phyloP scores from a whole-genome alignment of 2,797 vertebrate genomes.

The Cephalopachus bancanus region DNA sequence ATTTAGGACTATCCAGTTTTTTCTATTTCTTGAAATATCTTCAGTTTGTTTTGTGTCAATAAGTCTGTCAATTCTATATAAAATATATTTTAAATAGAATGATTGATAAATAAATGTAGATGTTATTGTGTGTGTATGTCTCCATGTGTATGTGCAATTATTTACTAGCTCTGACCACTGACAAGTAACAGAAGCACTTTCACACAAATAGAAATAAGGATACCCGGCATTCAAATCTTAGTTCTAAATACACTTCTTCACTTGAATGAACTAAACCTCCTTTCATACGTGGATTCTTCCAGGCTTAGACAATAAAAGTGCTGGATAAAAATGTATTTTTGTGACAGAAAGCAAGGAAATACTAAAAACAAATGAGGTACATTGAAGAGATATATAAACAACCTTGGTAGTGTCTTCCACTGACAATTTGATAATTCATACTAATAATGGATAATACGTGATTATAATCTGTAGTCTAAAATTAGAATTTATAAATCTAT shows the following conservation, averaged over 20 bases:
- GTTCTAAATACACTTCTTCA: background rate
- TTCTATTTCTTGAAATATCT: background rate
- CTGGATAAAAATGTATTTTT: background rate
- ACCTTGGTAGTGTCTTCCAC: background rate
- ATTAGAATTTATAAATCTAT: background rate
- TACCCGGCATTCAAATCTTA: background rate
- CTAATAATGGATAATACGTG: background rate
- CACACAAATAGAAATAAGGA: background rate
- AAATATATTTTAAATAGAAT: slow-evolving; percentile 31
- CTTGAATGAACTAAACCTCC: background rate
- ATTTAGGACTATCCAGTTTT: background rate
- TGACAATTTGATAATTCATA: background rate
- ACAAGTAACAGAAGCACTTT: background rate
- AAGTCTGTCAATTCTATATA: background rate
- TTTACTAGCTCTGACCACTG: background rate
- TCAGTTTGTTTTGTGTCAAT: background rate
- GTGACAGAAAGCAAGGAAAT: background rate
- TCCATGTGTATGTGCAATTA: background rate
- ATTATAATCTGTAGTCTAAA: background rate
- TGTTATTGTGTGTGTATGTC: background rate
- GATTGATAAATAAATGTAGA: background rate
- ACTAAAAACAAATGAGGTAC: background rate
- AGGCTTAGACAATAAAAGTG: background rate
- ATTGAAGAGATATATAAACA: background rate
- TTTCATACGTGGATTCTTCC: slow-evolving; percentile 3